Percentiles rank a stretch among this genome's conserved stretches.
phyloP scores from a whole-genome alignment of 64 coral and sea anemone species.

The Cladopsammia gracilis region DNA sequence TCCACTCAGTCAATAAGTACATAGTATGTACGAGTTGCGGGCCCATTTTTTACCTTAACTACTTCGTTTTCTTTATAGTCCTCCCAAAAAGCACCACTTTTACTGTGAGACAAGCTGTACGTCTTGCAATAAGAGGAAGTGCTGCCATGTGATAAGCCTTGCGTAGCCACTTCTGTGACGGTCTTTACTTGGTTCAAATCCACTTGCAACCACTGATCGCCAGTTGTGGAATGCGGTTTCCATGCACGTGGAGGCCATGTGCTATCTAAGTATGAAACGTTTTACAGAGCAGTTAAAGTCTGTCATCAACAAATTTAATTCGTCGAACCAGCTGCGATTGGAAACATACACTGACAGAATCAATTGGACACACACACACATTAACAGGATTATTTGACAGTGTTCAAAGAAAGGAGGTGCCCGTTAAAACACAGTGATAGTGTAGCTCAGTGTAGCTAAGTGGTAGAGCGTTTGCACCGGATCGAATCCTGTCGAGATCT shows the following conservation, averaged over 20 bases:
- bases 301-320: too few species aligned
- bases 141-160: not conserved
- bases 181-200: slow-evolving; percentile 30
- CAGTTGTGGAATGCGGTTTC: not conserved
- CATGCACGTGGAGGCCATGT: not conserved
- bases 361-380: too few species aligned
- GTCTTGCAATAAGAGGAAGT: not conserved
- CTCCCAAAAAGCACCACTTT: slow-evolving; percentile 23
- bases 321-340: too few species aligned
- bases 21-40: not conserved
- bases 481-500: too few species aligned
- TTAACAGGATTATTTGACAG: too few species aligned
- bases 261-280: not conserved
- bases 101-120: slow-evolving; percentile 52
- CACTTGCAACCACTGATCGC: slow-evolving; percentile 53
- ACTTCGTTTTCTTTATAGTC: not conserved
- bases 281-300: too few species aligned
- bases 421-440: too few species aligned
- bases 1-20: too few species aligned
- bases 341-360: too few species aligned
- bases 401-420: too few species aligned
- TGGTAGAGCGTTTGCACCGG: too few species aligned
- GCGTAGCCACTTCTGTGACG: not conserved
- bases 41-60: slow-evolving; percentile 14
- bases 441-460: too few species aligned